phyloP scores from a whole-genome alignment of 2,113 vertebrate genomes.

The Myrmecophaga tridactyla region DNA sequence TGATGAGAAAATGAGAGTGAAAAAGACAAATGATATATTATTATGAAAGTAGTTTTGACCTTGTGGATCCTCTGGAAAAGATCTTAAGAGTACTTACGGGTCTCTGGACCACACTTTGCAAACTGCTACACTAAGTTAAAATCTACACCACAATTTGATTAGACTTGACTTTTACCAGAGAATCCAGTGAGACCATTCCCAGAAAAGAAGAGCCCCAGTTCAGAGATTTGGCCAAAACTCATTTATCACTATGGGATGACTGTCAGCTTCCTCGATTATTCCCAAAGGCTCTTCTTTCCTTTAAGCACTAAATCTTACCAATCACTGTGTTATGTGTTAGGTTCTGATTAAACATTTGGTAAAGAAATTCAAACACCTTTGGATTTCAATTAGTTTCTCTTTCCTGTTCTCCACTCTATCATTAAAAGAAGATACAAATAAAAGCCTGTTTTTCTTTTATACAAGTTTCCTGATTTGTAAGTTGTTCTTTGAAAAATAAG shows the following conservation, averaged over 20 bases:
- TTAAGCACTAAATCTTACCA: not conserved
- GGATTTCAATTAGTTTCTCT: not conserved
- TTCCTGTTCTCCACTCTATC: not conserved
- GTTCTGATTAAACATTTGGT: not conserved
- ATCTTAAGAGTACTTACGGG: not conserved
- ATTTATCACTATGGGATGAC: not conserved
- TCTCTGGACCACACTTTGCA: not conserved
- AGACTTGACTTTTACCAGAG: not conserved
- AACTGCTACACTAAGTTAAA: not conserved
- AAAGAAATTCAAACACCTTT: not conserved
- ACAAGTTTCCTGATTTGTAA: not conserved
- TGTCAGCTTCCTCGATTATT: not conserved
- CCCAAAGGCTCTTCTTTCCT: not conserved
- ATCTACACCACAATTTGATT: not conserved
- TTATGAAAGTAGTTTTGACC: not conserved
- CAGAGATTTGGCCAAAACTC: not conserved
- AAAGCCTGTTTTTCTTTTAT: not conserved
- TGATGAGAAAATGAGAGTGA: not conserved
- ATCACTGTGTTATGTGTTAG: not conserved
- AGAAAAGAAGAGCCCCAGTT: not conserved
- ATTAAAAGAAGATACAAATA: not conserved
- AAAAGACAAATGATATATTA: not conserved
- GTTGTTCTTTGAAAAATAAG: not conserved
- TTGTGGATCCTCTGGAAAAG: not conserved
- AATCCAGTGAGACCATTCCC: not conserved